A percentile compares a stretch with the other conserved stretches of the same genome.
Evolutionary conservation across 2,797 vertebrate genomes (phyloP).

Genomic region (Falco rusticolus): DNA sequence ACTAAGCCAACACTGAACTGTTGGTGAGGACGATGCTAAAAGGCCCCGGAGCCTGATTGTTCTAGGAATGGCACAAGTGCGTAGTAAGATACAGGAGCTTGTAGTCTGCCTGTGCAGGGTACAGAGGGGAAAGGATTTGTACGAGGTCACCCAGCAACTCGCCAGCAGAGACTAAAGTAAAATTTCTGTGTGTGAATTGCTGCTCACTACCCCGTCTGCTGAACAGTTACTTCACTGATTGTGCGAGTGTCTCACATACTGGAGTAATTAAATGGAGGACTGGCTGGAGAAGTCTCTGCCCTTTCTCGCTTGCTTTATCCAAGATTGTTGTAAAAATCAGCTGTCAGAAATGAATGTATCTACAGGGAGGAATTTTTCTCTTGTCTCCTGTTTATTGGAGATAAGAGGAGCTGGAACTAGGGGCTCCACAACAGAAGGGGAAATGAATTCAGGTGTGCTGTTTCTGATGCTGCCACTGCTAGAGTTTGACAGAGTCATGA

Average conservation of each 20-base stretch:
- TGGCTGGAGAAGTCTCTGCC: not conserved
- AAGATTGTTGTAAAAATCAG: not conserved
- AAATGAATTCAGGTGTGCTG: conserved; percentile 17
- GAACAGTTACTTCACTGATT: not conserved
- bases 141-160: not conserved
- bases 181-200: not conserved
- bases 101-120: not conserved
- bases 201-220: not conserved
- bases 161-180: not conserved
- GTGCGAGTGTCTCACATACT: not conserved
- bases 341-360: not conserved
- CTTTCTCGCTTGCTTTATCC: not conserved
- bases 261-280: not conserved
- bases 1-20: not conserved
- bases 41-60: not conserved
- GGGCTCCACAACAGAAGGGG: not conserved
- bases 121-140: not conserved
- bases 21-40: not conserved
- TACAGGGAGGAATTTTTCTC: conserved; percentile 16
- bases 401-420: not conserved
- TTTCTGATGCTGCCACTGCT: conserved; percentile 27
- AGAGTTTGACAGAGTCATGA: conserved; percentile 20
- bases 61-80: not conserved
- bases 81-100: not conserved
- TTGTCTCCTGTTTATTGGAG: conserved; percentile 35